Evolutionary conservation across 2,888 invertebrate species (phyloP).

Genomic region (Campaea margaritaria): DNA sequence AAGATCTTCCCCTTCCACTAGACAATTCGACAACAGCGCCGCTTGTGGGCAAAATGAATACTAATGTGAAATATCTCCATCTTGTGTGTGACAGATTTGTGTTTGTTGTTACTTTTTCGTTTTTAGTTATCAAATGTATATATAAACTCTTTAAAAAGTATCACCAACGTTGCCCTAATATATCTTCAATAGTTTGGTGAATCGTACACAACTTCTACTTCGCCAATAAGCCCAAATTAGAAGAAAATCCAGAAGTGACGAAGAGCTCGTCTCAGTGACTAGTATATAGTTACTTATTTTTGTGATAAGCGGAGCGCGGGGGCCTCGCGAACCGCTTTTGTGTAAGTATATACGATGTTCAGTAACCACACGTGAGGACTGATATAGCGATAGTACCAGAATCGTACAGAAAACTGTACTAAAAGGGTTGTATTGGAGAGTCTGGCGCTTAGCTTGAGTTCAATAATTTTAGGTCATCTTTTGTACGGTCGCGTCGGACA

Average conservation of each 20-base stretch:
- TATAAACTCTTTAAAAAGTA: conserved; percentile 65
- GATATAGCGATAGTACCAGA: conserved; percentile 66
- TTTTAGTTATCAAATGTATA: conserved; percentile 69
- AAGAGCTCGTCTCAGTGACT: conserved; percentile 80
- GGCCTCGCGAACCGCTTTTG: conserved; percentile 77
- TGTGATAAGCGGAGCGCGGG: conserved; percentile 84
- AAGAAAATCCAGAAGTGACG: conserved; percentile 77
- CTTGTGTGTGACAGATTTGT: conserved; percentile 87
- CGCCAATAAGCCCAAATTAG: conserved; percentile 44
- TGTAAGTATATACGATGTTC: conserved; percentile 74
- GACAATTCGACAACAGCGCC: conserved; percentile 66
- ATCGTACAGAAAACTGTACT: conserved; percentile 73
- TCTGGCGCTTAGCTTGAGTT: conserved; percentile 72
- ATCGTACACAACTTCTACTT: conserved; percentile 41
- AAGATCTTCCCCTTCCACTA: conserved; percentile 61
- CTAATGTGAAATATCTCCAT: conserved; percentile 87
- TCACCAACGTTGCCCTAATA: conserved; percentile 53
- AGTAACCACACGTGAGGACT: conserved; percentile 58
- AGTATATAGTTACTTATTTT: conserved; percentile 85
- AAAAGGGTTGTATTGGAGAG: conserved; percentile 64
- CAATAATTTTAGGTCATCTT: conserved; percentile 83
- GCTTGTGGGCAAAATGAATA: conserved; percentile 75
- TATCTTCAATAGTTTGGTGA: conserved; percentile 49
- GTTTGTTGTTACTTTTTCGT: conserved; percentile 83
- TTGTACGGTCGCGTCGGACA: conserved; percentile 79